Conservation (phyloP, 1,140 invertebrate species). For the Conus ventricosus region DNA sequence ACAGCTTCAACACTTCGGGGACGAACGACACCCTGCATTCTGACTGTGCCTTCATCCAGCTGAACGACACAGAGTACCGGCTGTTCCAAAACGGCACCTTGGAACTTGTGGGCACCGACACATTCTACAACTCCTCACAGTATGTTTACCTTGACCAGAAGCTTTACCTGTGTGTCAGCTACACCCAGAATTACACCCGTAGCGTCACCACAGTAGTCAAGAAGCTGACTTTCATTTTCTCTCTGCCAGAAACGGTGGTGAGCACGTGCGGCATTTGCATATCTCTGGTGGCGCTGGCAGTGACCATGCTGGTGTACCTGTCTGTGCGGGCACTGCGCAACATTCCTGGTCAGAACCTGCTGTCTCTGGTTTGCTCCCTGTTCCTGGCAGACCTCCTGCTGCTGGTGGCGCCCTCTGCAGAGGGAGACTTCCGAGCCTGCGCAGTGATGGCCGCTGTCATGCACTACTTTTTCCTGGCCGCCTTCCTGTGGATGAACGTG, state of each 20-base stretch:
- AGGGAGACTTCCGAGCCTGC: conserved; percentile 32
- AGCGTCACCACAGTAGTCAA: background rate
- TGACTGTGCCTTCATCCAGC: background rate
- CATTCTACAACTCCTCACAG: background rate
- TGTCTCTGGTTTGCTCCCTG: conserved; percentile 74
- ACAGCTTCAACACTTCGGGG: too few species aligned
- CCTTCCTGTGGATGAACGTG: conserved; percentile 79
- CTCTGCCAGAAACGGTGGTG: conserved; percentile 45
- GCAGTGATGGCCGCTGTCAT: conserved; percentile 72
- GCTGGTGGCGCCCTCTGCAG: conserved; percentile 64
- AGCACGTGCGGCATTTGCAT: conserved; percentile 51
- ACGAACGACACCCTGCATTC: too few species aligned
- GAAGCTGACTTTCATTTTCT: background rate
- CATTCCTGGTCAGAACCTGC: conserved; percentile 76
- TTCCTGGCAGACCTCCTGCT: conserved; percentile 75
- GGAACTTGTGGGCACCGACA: background rate
- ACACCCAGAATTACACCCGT: conserved; percentile 28
- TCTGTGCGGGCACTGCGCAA: conserved; percentile 74
- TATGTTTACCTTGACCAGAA: background rate
- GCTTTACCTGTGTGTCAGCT: conserved; percentile 23
- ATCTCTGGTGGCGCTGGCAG: conserved; percentile 53
- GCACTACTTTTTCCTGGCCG: conserved; percentile 77
- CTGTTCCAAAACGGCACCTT: background rate
- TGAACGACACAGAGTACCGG: conserved; percentile 1
- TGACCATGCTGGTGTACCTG: conserved; percentile 70